Evolutionary conservation across 2,797 vertebrate species (phyloP).

Genomic region (Syncerus caffer): DNA sequence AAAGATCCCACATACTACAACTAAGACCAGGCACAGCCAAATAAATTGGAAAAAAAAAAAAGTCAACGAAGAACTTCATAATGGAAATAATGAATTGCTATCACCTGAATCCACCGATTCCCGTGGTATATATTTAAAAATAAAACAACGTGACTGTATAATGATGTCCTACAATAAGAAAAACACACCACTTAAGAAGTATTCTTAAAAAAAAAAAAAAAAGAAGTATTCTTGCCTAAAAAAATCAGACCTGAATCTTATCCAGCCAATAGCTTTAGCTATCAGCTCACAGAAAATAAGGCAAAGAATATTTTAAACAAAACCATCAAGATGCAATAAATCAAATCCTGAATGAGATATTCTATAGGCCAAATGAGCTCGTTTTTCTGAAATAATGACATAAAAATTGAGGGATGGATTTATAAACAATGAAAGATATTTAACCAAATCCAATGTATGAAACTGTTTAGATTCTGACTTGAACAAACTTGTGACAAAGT

Average conservation of each 20-base stretch:
- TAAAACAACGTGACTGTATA: neutral
- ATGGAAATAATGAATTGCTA: neutral
- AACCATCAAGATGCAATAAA: neutral
- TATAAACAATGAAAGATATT: neutral
- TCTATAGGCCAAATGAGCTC: neutral
- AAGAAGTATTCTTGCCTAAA: neutral
- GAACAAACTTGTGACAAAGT: neutral
- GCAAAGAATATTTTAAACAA: neutral
- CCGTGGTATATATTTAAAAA: neutral
- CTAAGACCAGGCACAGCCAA: neutral
- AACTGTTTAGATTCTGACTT: neutral
- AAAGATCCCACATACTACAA: neutral
- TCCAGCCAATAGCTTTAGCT: neutral
- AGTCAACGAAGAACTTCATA: neutral
- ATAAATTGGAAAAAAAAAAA: neutral
- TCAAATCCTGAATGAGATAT: neutral
- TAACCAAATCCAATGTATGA: neutral
- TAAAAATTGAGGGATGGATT: neutral
- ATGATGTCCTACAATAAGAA: neutral
- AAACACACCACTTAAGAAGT: neutral
- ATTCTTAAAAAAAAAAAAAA: neutral
- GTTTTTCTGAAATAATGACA: slow-evolving; percentile 4
- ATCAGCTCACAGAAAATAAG: neutral
- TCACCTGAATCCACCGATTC: neutral
- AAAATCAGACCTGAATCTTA: neutral